These are phyloP conservation scores for Acipenser ruthenus DNA, from an alignment of 2,797 vertebrate genomes.

Conservation along the genomic window DNA sequence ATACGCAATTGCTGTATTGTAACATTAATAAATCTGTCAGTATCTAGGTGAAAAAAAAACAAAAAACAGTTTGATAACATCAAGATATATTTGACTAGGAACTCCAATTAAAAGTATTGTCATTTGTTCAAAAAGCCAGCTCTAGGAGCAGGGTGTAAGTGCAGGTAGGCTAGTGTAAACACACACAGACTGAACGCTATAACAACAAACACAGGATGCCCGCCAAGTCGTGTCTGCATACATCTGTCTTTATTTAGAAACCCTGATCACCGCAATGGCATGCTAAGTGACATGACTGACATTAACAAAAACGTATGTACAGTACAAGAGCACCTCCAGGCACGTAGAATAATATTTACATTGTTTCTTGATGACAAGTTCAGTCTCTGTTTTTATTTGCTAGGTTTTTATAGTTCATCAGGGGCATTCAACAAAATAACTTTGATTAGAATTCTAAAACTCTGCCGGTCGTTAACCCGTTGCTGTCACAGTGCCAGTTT, in stretches of 20 bases:
- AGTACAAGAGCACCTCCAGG: constrained; percentile 38
- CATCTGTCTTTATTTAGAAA: constrained; percentile 43
- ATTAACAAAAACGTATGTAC: constrained; percentile 38
- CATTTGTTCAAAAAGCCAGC: too few species aligned
- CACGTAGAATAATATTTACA: constrained; percentile 39
- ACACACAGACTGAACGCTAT: constrained; percentile 7
- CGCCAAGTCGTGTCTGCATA: constrained; percentile 37
- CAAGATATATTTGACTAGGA: too few species aligned
- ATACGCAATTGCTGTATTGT: too few species aligned
- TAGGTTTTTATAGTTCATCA: too few species aligned
- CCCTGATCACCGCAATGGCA: constrained; percentile 22
- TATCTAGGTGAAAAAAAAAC: too few species aligned
- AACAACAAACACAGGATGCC: constrained; percentile 34
- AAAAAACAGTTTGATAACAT: too few species aligned
- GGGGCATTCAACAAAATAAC: too few species aligned
- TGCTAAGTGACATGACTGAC: constrained; percentile 49
- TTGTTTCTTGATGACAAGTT: constrained; percentile 16
- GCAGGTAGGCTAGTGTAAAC: background rate
- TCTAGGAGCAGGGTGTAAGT: background rate
- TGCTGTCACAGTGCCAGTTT: too few species aligned
- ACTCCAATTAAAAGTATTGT: too few species aligned
- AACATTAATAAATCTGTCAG: too few species aligned
- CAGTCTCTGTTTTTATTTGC: constrained; percentile 7
- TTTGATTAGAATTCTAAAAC: too few species aligned
- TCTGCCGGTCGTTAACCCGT: too few species aligned